A percentile compares a stretch with the other conserved stretches of the same genome.
phyloP scores from a whole-genome alignment of 2,113 vertebrate species.

The Lophochroa leadbeateri region DNA sequence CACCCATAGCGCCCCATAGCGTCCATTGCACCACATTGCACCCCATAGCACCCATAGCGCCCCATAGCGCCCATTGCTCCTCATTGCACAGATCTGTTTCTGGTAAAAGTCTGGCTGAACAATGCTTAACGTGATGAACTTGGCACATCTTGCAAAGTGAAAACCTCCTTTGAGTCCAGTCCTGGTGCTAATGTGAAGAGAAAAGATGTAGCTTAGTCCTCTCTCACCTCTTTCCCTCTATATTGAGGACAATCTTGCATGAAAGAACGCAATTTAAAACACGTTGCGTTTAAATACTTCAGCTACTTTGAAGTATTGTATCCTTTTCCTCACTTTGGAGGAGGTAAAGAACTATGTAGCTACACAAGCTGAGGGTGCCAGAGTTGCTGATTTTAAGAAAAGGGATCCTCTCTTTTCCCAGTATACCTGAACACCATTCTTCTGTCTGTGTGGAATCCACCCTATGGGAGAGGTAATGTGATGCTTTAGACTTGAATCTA shows the following conservation, averaged over 20 bases:
- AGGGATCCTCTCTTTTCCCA: neutral
- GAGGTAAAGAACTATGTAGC: neutral
- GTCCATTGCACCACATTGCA: too few relatives aligned
- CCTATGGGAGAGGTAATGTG: neutral
- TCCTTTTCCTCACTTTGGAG: neutral
- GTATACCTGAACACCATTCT: neutral
- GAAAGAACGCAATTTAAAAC: neutral
- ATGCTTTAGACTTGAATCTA: neutral
- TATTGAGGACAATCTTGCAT: neutral
- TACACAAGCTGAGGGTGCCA: neutral
- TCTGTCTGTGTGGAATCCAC: neutral
- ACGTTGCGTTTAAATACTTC: neutral
- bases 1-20: too few relatives aligned
- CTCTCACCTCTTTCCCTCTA: neutral
- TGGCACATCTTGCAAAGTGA: neutral
- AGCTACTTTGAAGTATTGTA: neutral
- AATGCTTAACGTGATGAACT: neutral
- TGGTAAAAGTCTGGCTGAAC: neutral
- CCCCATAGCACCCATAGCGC: too few relatives aligned
- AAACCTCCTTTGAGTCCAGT: neutral
- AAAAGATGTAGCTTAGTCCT: neutral
- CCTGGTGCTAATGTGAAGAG: neutral
- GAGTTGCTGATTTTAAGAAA: neutral
- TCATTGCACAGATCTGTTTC: neutral
- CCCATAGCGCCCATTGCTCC: too few relatives aligned